Base-by-base conservation (phyloP, 2,797 vertebrate genomes). In the Gouania willdenowi region DNA sequence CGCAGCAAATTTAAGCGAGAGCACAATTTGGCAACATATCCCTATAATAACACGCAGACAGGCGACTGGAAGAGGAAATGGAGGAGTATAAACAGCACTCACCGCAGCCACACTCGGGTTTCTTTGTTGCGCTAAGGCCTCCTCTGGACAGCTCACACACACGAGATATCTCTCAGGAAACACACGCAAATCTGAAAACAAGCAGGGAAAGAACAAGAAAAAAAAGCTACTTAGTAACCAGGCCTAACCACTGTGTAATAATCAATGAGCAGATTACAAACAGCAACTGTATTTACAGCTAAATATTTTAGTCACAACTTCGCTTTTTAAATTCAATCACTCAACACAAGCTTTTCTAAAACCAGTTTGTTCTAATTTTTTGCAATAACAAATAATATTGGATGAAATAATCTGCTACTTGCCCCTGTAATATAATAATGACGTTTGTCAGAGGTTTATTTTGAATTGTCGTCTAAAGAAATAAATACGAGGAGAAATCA, bases 131-230 rank as follows among this genome's bases (percentile, higher is more conserved):
- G 71, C 81, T 50, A 41, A 70, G 81, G 70, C 68, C 59, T 71
- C 86, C 66, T 91, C 87, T 46, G 86, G 84, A 63, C 86, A 85
- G 80, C 85, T 91, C 80, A 90, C 87, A 81, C 88, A 94, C 76
- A 97, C 91, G 20, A 94, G 90, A 71, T 91, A 93, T 37, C 88
- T 82, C 39, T 96, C 93, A 30, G 94, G 94, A 86, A 97, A 96
- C 54, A 97, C 79, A 69, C 82, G 85, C 52, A 97, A 79, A 16
- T 92, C 94, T 98, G 71, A 52, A 62, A 75, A 50, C 44, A 66
- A 57, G 56, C 32, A 47, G 31, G 57, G 66, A 62, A 51, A 73
- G 53, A 69, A 61, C 50, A 51, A 54, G n/a, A n/a, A 77, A 63
- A 69, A 41, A 42, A 41, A 14, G 45, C 28, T 47, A 38, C 70